Base-by-base conservation (phyloP, 35 echinoderm and acorn worm genomes). In the Patiria miniata region DNA sequence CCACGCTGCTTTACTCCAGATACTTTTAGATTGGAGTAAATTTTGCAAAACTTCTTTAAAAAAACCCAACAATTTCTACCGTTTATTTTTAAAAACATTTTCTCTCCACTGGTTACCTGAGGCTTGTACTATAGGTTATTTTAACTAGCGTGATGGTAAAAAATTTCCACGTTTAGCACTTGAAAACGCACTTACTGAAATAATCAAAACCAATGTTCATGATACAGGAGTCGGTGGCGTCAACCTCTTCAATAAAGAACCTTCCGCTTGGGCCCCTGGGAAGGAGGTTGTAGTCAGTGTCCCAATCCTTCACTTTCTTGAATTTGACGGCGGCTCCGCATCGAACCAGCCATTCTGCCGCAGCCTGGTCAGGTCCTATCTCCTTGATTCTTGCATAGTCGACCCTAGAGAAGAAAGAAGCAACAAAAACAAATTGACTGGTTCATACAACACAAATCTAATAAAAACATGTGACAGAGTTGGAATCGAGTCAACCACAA, bases 131-230 rank as follows among this genome's bases (percentile, higher is more conserved):
- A n/a, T n/a, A n/a, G n/a, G n/a, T n/a, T n/a, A n/a, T n/a, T n/a
- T n/a, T n/a, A n/a, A n/a, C n/a, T n/a, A n/a, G n/a, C n/a, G n/a
- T n/a, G n/a, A n/a, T n/a, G n/a, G n/a, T n/a, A n/a, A n/a, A n/a
- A n/a, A n/a, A n/a, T n/a, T n/a, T n/a, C n/a, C n/a, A n/a, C n/a
- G n/a, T n/a, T n/a, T n/a, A 47, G 12, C 28, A 29, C 59, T 2
- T 39, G 19, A 38, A 3, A 16, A 33, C 55, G 3, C 68, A 91
- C 95, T 97, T 68, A 99, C 96, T 61, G 36, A 99, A 99, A 58
- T 95, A 68, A 83, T 88, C 85, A 87, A 99, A 99, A 34, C 96
- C 96, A 58, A 99, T 92, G 78, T 99, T 92, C 96, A 99, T 99
- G 65, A 99, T 95, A 39, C 81, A 89, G 0, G 96, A 99, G 39